Evolutionary conservation across 1,140 invertebrate genomes (phyloP).

Genomic region (Danaus melanippus): DNA sequence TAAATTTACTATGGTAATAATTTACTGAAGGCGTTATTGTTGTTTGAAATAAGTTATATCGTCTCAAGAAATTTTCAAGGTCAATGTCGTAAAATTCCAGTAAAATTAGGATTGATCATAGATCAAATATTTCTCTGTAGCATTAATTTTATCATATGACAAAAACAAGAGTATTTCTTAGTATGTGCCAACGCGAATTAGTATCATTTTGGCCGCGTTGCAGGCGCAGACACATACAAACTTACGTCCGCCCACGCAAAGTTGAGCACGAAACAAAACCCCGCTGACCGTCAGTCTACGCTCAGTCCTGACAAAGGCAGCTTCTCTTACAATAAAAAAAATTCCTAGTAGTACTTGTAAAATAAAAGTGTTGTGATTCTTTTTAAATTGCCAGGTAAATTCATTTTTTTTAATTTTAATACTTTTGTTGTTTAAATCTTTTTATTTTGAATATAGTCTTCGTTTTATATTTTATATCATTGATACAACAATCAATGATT

Average conservation of each 20-base stretch:
- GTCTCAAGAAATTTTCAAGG: neutral
- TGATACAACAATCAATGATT: too few species aligned
- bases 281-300: slow-evolving; percentile 39
- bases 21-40: too few species aligned
- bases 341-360: slow-evolving; percentile 3
- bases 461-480: too few species aligned
- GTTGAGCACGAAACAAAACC: slow-evolving; percentile 46
- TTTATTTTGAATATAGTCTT: too few species aligned
- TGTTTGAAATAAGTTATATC: too few species aligned
- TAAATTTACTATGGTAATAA: too few species aligned
- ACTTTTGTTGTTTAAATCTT: too few species aligned
- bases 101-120: slow-evolving; percentile 3
- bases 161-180: slow-evolving; percentile 45
- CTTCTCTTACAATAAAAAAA: slow-evolving; percentile 23
- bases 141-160: slow-evolving; percentile 19
- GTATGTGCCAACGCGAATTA: slow-evolving; percentile 48
- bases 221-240: slow-evolving; percentile 35
- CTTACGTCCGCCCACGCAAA: slow-evolving; percentile 45
- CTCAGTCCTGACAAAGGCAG: slow-evolving; percentile 37
- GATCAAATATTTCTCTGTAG: slow-evolving; percentile 1
- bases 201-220: slow-evolving; percentile 39
- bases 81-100: neutral
- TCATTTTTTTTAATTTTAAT: too few species aligned
- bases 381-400: slow-evolving; percentile 8
- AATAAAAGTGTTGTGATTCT: slow-evolving; percentile 4